phyloP scores from a whole-genome alignment of 2,113 vertebrate species.

The Hystrix brachyura region DNA sequence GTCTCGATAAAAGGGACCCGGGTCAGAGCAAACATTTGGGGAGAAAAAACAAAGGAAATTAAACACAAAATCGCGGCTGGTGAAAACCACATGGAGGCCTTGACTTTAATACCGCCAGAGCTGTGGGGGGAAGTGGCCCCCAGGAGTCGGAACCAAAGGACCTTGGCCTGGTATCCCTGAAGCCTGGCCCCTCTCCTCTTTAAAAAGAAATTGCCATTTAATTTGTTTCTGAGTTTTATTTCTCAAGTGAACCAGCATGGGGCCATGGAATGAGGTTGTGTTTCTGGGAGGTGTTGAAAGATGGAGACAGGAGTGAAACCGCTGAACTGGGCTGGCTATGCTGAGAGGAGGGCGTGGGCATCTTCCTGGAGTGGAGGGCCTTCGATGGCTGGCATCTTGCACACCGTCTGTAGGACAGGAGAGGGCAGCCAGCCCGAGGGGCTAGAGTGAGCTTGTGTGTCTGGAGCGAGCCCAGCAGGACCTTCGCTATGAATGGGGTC shows the following conservation, averaged over 20 bases:
- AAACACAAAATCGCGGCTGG: slow-evolving; percentile 66
- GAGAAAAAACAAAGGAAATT: slow-evolving; percentile 83
- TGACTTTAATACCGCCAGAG: slow-evolving; percentile 63
- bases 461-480: background rate
- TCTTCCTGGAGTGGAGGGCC: background rate
- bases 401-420: rapidly evolving
- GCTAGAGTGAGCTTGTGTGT: too few species aligned
- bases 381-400: background rate
- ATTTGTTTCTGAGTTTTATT: slow-evolving; percentile 86
- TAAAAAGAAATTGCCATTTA: slow-evolving; percentile 80
- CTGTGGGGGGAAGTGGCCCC: slow-evolving; percentile 5
- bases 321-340: background rate
- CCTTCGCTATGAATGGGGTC: background rate
- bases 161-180: slow-evolving; percentile 53
- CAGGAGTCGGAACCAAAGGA: slow-evolving; percentile 68
- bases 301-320: slow-evolving; percentile 33
- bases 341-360: background rate
- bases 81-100: slow-evolving; percentile 59
- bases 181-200: slow-evolving; percentile 69
- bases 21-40: slow-evolving; percentile 66
- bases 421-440: background rate
- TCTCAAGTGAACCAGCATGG: slow-evolving; percentile 80
- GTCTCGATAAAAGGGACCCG: slow-evolving; percentile 76
- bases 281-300: slow-evolving; percentile 84
- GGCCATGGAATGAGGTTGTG: slow-evolving; percentile 78